Evolutionary conservation across 1,140 invertebrate species (phyloP), one percentile per base, ranked within the genome.

Genomic region (Amphibalanus amphitrite): DNA sequence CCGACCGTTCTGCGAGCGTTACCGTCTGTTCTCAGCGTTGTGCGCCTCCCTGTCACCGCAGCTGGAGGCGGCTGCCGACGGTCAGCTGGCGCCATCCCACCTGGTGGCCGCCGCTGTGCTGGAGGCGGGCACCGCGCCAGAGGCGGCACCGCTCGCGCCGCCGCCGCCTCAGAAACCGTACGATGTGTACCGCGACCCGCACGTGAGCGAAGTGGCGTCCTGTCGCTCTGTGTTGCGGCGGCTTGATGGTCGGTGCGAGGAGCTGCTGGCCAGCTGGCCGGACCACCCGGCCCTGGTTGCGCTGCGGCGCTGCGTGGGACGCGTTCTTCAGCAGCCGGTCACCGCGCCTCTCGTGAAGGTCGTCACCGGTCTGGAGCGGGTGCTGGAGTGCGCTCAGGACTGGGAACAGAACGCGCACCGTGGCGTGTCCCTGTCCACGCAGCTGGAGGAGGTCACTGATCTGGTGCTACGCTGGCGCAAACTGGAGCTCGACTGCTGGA

Each of bases 381-480:
- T 98, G 0, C 80, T 96, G 4, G 85, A 87, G 26, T 91, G 93
- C 74, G 75, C 81, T 69, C 80, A 83, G 74, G 81, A 82, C 70
- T 75, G 75, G 71, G 72, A 73, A 67, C 73, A 71, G 65, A 76
- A 75, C 74, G 75, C 75, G 64, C 75, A 75, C 69, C 38, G 84
- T 74, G 88, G 87, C 3, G 92, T 97, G 40, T 93, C 90, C 72
- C 79, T 99, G 76, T 82, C 85, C 0, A 82, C 86, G 0, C 82
- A 91, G 72, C 84, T 91, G 17, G 79, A 85, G 28, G 81, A 84
- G 67, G 80, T 98, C 0, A 90, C 89, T 1, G 82, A 88, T 71
- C 86, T 92, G 75, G 90, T 98, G 67, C 87, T 97, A 68, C 83
- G 86, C 30, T 99, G 95, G 95, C 86, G 95, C 71, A 90, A 92